Evolutionary conservation across 2,113 vertebrate genomes (phyloP).

Genomic region (Urocolius indicus): DNA sequence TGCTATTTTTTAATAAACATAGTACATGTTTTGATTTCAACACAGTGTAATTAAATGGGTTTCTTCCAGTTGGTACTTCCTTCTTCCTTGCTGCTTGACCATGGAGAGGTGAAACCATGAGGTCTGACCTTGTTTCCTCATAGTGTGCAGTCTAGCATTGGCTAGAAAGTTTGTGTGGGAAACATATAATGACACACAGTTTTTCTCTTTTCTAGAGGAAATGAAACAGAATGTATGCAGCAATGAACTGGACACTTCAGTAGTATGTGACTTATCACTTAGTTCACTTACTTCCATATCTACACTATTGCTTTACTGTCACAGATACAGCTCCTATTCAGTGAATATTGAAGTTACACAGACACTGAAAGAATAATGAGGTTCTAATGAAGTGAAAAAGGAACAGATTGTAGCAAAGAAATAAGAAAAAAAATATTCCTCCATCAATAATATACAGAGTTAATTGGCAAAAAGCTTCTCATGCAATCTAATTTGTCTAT

Average conservation of each 20-base stretch:
- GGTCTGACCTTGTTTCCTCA: not conserved
- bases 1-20: too few species aligned
- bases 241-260: not conserved
- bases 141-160: not conserved
- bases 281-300: not conserved
- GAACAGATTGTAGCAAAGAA: not conserved
- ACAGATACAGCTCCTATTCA: not conserved
- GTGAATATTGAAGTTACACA: not conserved
- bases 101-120: not conserved
- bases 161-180: not conserved
- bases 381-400: not conserved
- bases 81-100: not conserved
- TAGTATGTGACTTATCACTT: not conserved
- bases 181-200: not conserved
- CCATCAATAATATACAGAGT: not conserved
- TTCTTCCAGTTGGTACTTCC: not conserved
- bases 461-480: constrained; percentile 37
- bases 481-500: not conserved
- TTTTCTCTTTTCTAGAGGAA: not conserved
- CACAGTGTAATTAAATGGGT: not conserved
- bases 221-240: not conserved
- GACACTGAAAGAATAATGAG: not conserved
- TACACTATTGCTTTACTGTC: not conserved
- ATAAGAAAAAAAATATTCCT: not conserved
- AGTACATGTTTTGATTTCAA: fast-evolving